Base-by-base conservation (phyloP, 2,113 vertebrate genomes). In the Seriola quinqueradiata region DNA sequence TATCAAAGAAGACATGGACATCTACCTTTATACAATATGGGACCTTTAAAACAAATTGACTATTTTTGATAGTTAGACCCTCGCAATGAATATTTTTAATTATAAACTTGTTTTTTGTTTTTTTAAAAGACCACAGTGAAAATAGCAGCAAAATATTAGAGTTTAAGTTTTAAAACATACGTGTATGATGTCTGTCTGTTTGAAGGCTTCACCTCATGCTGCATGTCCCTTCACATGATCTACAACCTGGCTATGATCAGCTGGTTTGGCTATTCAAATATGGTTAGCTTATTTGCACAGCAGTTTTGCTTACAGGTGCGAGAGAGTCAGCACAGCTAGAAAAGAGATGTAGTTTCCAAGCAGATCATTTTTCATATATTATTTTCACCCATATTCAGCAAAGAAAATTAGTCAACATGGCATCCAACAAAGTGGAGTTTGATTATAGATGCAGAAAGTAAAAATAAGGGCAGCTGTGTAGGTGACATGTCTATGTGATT, bases 191-290 rank as follows among this genome's bases (percentile, higher is more conserved):
- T n/a, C 0, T 28, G 54, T 7, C 19, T 52, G 60, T 44, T 44
- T 76, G 36, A 52, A 70, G 40, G 17, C 23, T 25, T 28, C 5
- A 28, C 32, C 21, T 58, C 13, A 1, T 23, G 61, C 48, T 46
- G 19, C 34, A 42, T 59, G 65, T 76, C 74, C 59, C 66, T 19
- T 60, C 55, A 54, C 38, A 25, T 48, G 58, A 84, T 54, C 50
- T 59, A 72, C 6, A 21, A 66, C 69, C 52, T 46, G 4, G 7
- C 61, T 59, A 10, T 14, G 0, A 78, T 52, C 38, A 72, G 64
- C 79, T 61, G 63, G 50, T 89, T 94, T 89, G 76, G 17, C 28
- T 93, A 90, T 86, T 91, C 90, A 94, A 94, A 93, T 91, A 16
- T 3, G 5, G 46, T 19, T 5, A 40, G 58, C 21, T 66, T 72